Conservation (phyloP, 2,797 vertebrate genomes). For the Setipinna tenuifilis region DNA sequence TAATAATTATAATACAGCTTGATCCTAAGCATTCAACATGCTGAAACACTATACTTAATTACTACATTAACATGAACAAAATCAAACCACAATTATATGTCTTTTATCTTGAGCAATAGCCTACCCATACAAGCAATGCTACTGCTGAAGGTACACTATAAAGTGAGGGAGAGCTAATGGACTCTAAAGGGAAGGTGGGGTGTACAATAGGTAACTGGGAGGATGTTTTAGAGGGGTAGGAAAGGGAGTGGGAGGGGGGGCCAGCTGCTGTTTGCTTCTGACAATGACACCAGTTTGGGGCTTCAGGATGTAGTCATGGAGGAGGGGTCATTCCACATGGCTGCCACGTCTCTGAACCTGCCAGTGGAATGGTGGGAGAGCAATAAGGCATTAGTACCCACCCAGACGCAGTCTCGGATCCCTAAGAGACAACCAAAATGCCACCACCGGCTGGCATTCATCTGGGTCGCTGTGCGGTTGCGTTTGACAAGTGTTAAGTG, state of each 20-base stretch:
- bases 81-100: constrained; percentile 54
- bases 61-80: constrained; percentile 56
- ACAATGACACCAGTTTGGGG: constrained; percentile 65
- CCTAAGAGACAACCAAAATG: background rate
- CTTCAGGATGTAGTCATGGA: constrained; percentile 82
- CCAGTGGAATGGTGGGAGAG: constrained; percentile 73
- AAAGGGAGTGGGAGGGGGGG: background rate
- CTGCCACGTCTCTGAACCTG: constrained; percentile 83
- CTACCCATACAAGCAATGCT: constrained; percentile 47
- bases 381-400: constrained; percentile 69
- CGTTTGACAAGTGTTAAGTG: background rate
- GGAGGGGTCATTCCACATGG: constrained; percentile 81
- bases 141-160: constrained; percentile 52
- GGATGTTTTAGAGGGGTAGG: background rate
- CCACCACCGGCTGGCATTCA: background rate
- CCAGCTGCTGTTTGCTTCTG: constrained; percentile 64
- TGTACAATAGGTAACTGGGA: constrained; percentile 58
- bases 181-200: constrained; percentile 40
- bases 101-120: constrained; percentile 46
- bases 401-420: constrained; percentile 19
- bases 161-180: constrained; percentile 47
- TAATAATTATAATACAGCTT: constrained; percentile 56
- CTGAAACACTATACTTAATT: constrained; percentile 60
- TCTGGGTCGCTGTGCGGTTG: background rate
- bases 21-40: constrained; percentile 65